Evolutionary conservation across 2,113 vertebrate species (phyloP).

Genomic region (Tylochromis polylepis): DNA sequence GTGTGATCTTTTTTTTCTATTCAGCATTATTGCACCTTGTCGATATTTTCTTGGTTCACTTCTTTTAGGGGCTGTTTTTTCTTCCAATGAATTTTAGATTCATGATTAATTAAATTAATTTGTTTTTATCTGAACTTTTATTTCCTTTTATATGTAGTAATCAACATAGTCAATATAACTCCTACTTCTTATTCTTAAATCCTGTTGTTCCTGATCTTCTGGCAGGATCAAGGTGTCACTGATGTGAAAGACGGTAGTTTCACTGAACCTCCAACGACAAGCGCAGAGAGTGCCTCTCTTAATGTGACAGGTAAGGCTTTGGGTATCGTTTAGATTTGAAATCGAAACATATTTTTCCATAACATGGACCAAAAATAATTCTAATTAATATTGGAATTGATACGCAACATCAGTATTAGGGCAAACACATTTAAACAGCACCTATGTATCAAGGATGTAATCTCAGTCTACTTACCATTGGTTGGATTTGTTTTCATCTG

Average conservation of each 20-base stretch:
- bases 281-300: not conserved
- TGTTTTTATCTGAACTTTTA: not conserved
- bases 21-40: not conserved
- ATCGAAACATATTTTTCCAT: not conserved
- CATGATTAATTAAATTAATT: not conserved
- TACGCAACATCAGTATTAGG: accelerated
- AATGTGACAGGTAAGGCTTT: constrained; percentile 23
- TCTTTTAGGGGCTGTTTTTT: not conserved
- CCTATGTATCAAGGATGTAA: not conserved
- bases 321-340: not conserved
- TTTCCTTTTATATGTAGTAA: not conserved
- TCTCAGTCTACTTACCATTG: accelerated
- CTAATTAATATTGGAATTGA: not conserved
- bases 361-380: not conserved
- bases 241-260: constrained; percentile 47
- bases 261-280: not conserved
- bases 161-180: not conserved
- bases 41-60: not conserved
- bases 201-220: not conserved
- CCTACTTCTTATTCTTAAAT: not conserved
- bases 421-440: accelerated
- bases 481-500: accelerated
- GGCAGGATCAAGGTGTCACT: constrained; percentile 13
- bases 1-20: not conserved
- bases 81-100: not conserved